phyloP scores from a whole-genome alignment of 2,888 invertebrate genomes.

The Sphinx pinastri region DNA sequence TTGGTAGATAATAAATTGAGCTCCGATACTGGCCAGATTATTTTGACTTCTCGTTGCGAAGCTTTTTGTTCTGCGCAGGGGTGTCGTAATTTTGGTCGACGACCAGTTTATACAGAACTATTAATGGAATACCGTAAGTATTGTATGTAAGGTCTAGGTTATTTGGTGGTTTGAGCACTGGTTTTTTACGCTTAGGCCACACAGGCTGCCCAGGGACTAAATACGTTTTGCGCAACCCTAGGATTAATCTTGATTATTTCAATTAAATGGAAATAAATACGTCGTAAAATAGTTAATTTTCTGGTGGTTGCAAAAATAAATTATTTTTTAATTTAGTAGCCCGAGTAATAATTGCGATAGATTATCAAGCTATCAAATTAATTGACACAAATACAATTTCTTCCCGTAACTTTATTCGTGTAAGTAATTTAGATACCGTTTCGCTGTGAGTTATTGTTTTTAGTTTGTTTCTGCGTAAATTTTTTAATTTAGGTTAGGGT shows the following conservation, averaged over 20 bases:
- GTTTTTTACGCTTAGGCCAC: constrained; percentile 26
- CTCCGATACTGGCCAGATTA: constrained; percentile 21
- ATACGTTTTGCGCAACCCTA: constrained; percentile 22
- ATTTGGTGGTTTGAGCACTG: constrained; percentile 22
- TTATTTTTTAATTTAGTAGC: constrained; percentile 2
- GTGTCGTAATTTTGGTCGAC: constrained; percentile 17
- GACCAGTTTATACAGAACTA: constrained; percentile 21
- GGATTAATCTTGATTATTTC: constrained; percentile 14
- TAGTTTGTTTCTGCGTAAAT: too few species aligned
- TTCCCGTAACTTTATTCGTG: too few species aligned
- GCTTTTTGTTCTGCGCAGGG: constrained; percentile 19
- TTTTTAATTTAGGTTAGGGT: too few species aligned
- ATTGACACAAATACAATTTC: too few species aligned
- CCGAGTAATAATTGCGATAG: background rate
- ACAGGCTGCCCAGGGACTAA: constrained; percentile 20
- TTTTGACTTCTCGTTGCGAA: constrained; percentile 27
- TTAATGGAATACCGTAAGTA: constrained; percentile 6
- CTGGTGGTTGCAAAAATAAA: constrained; percentile 13
- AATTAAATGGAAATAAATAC: constrained; percentile 9
- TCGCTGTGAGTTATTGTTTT: too few species aligned
- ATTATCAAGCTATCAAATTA: background rate
- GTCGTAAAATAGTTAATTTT: constrained; percentile 13
- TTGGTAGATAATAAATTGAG: constrained; percentile 29
- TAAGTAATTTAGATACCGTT: too few species aligned
- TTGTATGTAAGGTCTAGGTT: background rate